Base-by-base conservation (phyloP, 1,140 invertebrate genomes). In the Drosophila paulistorum region DNA sequence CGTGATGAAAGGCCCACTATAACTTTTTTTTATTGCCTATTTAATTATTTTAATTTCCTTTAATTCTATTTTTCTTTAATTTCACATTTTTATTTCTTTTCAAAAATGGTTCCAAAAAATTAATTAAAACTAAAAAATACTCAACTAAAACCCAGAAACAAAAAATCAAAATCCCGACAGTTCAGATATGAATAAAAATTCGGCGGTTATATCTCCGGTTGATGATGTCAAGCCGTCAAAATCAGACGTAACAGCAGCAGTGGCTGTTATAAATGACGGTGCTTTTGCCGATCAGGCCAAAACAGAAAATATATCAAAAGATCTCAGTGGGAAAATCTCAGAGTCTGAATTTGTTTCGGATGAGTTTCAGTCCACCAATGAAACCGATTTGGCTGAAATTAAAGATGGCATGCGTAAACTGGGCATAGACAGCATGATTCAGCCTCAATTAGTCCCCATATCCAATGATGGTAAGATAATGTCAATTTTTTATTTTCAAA, bases 361-460 rank as follows among this genome's bases (percentile, higher is more conserved):
- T 91, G 94, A 93, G 72, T 94, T 95, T 85, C 93, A 94, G 92
- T 93, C 94, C 39, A 78, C 83, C 7, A 84, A 70, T 67, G 84
- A 90, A 69, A 93, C 93, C 75, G 95, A 96, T 89, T 93, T 95
- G 75, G 93, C 94, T 79, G 95, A 96, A 90, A 95, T 95, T 41
- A 93, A 94, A 78, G 94, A 95, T 81, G 94, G 94, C 73, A 95
- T 96, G 93, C 95, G 94, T 92, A 95, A 94, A 85, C 92, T 96
- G 59, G 94, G 93, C 68, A 93, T 94, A 37, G 91, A 92, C 65
- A 92, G 83, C 61, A 90, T 92, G 90, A 82, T 91, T 64, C 87
- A 92, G 33, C 20, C 45, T 51, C 91, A 92, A 71, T 79, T 79
- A n/a, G 77, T 51, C 3, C 20, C 45, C 7, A 7, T 23, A 17